These are phyloP conservation scores for Pedetes capensis DNA, from an alignment of 2,113 vertebrate genomes.

Conservation along the genomic window DNA sequence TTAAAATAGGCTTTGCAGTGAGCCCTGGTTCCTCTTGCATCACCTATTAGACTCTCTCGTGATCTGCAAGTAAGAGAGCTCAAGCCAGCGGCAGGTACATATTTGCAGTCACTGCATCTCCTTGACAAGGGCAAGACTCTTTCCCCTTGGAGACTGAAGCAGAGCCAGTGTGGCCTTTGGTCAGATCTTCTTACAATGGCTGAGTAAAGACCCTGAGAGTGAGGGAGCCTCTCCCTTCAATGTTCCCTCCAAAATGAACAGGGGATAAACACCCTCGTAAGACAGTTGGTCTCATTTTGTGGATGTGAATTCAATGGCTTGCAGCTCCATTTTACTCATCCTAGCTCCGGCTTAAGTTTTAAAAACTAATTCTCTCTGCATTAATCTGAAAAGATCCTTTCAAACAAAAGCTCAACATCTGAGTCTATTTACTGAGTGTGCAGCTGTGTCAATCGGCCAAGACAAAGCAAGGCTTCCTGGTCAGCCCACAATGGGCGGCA, in stretches of 20 bases:
- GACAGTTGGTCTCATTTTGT: constrained; percentile 74
- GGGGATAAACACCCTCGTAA: constrained; percentile 69
- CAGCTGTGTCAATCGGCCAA: constrained; percentile 96
- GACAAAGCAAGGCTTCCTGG: constrained; percentile 88
- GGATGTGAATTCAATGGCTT: constrained; percentile 81
- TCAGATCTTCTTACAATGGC: constrained; percentile 44
- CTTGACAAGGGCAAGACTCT: neutral
- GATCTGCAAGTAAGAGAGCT: constrained; percentile 10
- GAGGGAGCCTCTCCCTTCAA: neutral
- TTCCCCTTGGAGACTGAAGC: neutral
- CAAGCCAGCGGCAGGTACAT: neutral
- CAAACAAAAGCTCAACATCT: constrained; percentile 83
- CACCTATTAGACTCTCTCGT: neutral
- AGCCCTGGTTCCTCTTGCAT: neutral
- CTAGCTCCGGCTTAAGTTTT: constrained; percentile 82
- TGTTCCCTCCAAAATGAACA: constrained; percentile 71
- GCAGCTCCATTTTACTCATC: constrained; percentile 78
- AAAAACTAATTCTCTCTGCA: constrained; percentile 80
- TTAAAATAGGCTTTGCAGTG: neutral
- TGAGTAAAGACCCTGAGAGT: neutral
- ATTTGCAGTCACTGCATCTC: neutral
- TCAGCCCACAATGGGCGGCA: constrained; percentile 86
- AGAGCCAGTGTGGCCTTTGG: neutral
- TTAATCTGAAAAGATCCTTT: constrained; percentile 85
- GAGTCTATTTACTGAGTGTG: constrained; percentile 89